Evolutionary conservation across 2,113 vertebrate species (phyloP), one percentile per base, ranked within the genome.

Genomic region (Clinocottus analis): DNA sequence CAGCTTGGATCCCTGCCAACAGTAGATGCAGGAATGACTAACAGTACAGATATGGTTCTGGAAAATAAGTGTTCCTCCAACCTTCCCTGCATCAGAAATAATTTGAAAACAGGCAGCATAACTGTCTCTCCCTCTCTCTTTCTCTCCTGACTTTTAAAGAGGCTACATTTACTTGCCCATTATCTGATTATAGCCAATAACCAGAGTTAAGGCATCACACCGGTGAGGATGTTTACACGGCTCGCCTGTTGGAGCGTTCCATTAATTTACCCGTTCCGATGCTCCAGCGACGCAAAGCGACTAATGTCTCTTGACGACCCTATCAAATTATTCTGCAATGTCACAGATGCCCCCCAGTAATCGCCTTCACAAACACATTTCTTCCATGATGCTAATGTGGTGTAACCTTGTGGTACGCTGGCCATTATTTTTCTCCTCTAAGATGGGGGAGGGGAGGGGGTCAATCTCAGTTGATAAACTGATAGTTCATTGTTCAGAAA

Each of bases 101-200:
- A 62, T 62, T 37, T 27, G 13, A n/a, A 41, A 55, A 74, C 47
- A 29, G 58, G 51, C 39, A 47, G 3, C 9, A 0, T 37, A 27
- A 21, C 45, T 21, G 14, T 37, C n/a, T 13, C 13, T 1, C 23
- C 39, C 16, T 10, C 27, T 49, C 29, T 72, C 56, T 19, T n/a
- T 10, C 27, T 49, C 29, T 72, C 56, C 27, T n/a, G 19, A 9
- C 23, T 27, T 41, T 43, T 45, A 31, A 21, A 60, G 21, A 12
- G 41, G 17, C 55, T 31, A 17, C 33, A 31, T 77, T 61, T n/a
- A 60, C 19, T n/a, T 29, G 21, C 2, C 37, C 31, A 23, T 62
- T 35, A 80, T 69, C 4, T 25, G 16, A 62, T 80, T 35, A 21
- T 9, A 45, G 43, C 16, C 56, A 14, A 35, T 55, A 45, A 35